A percentile compares a stretch with the other conserved stretches of the same genome.
These are phyloP conservation scores for Balearica regulorum DNA, from an alignment of 2,797 vertebrate genomes.

Conservation along the genomic window DNA sequence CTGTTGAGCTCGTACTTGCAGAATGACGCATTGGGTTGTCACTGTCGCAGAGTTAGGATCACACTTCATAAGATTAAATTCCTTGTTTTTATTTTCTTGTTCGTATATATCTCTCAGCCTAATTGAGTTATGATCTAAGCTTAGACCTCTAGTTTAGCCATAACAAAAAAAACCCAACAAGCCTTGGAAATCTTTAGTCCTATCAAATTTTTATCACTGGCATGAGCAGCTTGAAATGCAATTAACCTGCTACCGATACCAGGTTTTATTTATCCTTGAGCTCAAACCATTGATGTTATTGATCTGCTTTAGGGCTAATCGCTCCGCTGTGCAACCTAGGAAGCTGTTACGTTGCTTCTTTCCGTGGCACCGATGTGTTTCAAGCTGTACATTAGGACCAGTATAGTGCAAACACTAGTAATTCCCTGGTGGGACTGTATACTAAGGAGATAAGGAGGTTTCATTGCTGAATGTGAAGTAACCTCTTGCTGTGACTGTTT, in stretches of 20 bases:
- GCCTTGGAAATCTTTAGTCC: neutral
- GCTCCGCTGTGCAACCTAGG: neutral
- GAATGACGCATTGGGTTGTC: neutral
- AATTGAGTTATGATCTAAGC: neutral
- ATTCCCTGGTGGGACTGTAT: neutral
- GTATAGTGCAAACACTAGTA: neutral
- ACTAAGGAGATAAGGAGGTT: neutral
- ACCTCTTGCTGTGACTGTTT: neutral
- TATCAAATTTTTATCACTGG: neutral
- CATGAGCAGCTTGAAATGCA: neutral
- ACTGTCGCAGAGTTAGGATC: neutral
- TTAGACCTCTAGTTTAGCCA: neutral
- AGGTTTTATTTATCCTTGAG: neutral
- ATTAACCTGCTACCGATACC: neutral
- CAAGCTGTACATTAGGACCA: neutral
- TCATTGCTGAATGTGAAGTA: neutral
- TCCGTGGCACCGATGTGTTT: neutral
- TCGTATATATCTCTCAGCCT: neutral
- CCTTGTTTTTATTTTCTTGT: neutral
- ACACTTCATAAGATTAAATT: neutral
- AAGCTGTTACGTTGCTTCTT: neutral
- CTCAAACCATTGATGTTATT: neutral
- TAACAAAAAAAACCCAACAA: neutral
- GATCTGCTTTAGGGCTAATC: slow-evolving; percentile 27
- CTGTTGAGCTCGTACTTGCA: neutral